These are phyloP conservation scores for Microtus ochrogaster DNA, from an alignment of 2,113 vertebrate genomes.

Conservation along the genomic window DNA sequence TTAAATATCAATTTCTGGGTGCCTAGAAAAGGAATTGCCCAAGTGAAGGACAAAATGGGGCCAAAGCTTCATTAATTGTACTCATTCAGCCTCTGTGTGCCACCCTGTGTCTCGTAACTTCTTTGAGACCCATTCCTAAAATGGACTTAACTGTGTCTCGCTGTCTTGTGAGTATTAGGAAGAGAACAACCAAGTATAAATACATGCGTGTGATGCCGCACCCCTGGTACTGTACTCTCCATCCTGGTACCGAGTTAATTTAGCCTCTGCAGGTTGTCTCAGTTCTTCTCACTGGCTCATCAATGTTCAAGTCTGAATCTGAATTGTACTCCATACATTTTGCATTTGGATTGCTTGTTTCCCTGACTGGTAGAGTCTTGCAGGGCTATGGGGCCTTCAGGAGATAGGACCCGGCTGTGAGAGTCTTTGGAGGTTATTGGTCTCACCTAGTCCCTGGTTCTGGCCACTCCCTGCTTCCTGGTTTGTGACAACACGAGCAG, in stretches of 20 bases:
- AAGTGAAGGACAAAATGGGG: background rate
- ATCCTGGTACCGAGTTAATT: background rate
- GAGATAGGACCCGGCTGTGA: background rate
- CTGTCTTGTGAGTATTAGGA: background rate
- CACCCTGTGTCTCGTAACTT: background rate
- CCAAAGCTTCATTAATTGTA: background rate
- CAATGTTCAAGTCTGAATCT: background rate
- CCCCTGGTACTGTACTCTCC: background rate
- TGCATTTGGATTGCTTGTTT: background rate
- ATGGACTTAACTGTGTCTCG: slow-evolving; percentile 9
- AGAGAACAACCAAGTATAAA: background rate
- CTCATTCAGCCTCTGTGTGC: background rate
- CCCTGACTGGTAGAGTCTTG: background rate
- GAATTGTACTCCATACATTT: background rate
- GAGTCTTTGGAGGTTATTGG: background rate
- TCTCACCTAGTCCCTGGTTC: background rate
- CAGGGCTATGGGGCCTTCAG: background rate
- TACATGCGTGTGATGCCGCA: background rate
- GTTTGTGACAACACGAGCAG: background rate
- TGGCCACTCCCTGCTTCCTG: background rate
- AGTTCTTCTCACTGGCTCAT: slow-evolving; percentile 12
- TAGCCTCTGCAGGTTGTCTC: background rate
- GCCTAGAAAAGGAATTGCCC: background rate
- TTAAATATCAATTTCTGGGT: background rate
- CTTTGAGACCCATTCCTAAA: slow-evolving; percentile 29